phyloP scores from a whole-genome alignment of 2,797 vertebrate species.

The Pangasius macronema region DNA sequence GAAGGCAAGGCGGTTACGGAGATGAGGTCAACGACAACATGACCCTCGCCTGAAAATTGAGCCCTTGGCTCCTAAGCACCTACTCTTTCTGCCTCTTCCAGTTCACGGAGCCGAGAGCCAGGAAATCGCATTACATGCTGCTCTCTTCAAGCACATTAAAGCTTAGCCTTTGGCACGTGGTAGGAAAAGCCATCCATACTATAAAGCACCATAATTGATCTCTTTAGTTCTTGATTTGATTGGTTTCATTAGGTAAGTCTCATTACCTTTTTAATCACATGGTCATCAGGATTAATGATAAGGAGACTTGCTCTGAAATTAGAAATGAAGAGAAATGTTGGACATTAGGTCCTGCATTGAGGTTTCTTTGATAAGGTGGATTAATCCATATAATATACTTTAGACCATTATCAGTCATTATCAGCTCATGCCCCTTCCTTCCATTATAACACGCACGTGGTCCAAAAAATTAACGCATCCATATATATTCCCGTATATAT shows the following conservation, averaged over 20 bases:
- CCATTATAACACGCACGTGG: not conserved
- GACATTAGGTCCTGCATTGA: slow-evolving; percentile 7
- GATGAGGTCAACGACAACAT: slow-evolving; percentile 54
- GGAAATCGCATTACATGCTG: slow-evolving; percentile 62
- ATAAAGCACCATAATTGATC: slow-evolving; percentile 46
- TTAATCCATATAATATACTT: slow-evolving; percentile 1
- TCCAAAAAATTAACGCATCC: not conserved
- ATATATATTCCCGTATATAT: not conserved
- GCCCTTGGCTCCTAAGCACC: slow-evolving; percentile 47
- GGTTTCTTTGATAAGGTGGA: not conserved
- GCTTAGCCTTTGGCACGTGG: slow-evolving; percentile 54
- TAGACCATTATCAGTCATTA: not conserved
- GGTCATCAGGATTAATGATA: slow-evolving; percentile 19
- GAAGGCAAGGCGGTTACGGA: slow-evolving; percentile 41
- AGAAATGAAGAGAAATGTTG: not conserved
- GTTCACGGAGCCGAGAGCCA: slow-evolving; percentile 50
- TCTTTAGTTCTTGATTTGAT: slow-evolving; percentile 41
- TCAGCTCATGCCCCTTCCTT: not conserved
- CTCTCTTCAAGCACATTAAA: slow-evolving; percentile 61
- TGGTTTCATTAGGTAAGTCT: slow-evolving; percentile 36
- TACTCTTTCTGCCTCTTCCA: slow-evolving; percentile 47
- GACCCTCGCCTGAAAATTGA: slow-evolving; percentile 48
- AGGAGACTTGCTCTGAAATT: not conserved
- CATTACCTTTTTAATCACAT: slow-evolving; percentile 35
- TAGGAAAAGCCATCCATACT: not conserved